Conservation (phyloP, 2,113 vertebrate genomes). For the Tachysurus fulvidraco region DNA sequence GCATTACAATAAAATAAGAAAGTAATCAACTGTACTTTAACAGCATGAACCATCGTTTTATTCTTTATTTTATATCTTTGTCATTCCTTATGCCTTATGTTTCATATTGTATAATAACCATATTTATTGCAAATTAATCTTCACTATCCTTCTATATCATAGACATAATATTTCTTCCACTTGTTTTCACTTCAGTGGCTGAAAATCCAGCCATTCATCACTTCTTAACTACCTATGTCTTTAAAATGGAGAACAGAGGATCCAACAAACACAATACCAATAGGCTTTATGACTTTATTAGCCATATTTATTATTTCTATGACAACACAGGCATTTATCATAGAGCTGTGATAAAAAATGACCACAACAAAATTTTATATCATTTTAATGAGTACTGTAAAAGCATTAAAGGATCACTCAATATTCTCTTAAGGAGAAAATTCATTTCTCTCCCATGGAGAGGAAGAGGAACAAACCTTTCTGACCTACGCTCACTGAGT, state of each 20-base stretch:
- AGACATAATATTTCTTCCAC: no score
- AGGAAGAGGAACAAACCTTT: not conserved
- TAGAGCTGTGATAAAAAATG: not conserved
- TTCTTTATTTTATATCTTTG: not conserved
- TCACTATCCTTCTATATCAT: not conserved
- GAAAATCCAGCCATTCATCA: not conserved
- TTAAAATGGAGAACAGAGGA: not conserved
- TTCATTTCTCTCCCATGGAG: conserved; percentile 28
- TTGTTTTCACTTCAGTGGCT: not conserved
- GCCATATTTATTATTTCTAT: not conserved
- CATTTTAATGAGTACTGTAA: not conserved
- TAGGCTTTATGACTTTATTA: not conserved
- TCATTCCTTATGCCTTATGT: not conserved
- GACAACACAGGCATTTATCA: not conserved
- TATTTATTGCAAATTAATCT: not conserved
- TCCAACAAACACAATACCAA: not conserved
- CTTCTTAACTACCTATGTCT: not conserved
- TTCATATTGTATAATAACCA: not conserved
- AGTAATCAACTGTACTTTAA: not conserved
- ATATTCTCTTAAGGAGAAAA: not conserved
- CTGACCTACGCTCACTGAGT: not conserved
- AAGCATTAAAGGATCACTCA: not conserved
- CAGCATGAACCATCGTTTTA: not conserved
- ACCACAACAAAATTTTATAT: not conserved
- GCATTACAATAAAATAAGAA: not conserved